These are phyloP conservation scores for Anoplopoma fimbria DNA, from an alignment of 2,113 vertebrate species.

Conservation along the genomic window DNA sequence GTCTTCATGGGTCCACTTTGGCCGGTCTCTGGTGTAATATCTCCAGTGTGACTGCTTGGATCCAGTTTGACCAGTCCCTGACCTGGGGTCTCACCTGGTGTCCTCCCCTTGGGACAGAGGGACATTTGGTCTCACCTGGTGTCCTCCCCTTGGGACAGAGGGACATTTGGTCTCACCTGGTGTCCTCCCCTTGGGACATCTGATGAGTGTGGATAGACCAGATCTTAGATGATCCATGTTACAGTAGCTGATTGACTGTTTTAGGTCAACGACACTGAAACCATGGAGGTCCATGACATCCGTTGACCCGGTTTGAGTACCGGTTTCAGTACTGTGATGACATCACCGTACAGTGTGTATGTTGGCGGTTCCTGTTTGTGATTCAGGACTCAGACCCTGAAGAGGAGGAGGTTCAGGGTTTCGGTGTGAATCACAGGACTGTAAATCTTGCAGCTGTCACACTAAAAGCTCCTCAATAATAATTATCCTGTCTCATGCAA, in stretches of 20 bases:
- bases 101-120: no score
- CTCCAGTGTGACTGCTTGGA: no score
- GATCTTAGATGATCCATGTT: neutral
- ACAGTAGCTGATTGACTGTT: neutral
- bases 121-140: no score
- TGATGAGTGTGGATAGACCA: neutral
- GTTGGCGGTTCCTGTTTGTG: neutral
- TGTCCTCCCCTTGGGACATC: no score
- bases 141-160: no score
- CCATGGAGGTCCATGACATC: neutral
- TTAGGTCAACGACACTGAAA: neutral
- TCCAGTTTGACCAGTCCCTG: no score
- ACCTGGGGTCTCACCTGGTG: no score
- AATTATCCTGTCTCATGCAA: slow-evolving; percentile 29
- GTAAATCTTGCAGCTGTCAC: slow-evolving; percentile 51
- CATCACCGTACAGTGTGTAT: neutral
- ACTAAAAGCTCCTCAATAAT: slow-evolving; percentile 43
- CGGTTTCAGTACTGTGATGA: neutral
- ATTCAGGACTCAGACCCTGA: slow-evolving; percentile 1
- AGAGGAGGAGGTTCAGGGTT: slow-evolving; percentile 9
- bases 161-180: no score
- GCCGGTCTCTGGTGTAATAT: no score
- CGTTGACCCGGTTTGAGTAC: no score
- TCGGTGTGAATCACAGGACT: slow-evolving; percentile 15
- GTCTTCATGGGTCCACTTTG: no score